phyloP scores from a whole-genome alignment of 2,113 vertebrate species.

The Oreocharis arfaki region DNA sequence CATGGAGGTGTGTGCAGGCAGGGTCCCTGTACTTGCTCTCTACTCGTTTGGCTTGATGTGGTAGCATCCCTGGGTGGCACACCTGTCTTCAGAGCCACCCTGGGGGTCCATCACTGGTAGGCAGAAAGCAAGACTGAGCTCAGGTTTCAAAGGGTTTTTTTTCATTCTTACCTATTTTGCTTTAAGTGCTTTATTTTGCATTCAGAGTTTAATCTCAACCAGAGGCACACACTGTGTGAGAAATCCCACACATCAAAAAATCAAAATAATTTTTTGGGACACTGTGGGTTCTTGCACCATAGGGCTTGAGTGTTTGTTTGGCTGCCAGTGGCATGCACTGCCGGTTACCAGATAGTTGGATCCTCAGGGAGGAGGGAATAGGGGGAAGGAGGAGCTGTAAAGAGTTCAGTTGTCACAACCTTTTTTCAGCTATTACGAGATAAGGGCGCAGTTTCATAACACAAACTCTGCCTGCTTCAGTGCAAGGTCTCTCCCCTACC shows the following conservation, averaged over 20 bases:
- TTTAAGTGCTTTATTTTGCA: not conserved
- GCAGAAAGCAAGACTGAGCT: not conserved
- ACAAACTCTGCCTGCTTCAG: not conserved
- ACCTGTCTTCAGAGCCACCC: not conserved
- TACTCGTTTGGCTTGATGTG: fast-evolving
- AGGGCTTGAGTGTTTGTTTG: not conserved
- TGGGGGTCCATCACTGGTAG: fast-evolving
- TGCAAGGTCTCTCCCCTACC: not conserved
- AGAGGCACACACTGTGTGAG: not conserved
- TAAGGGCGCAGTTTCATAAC: fast-evolving
- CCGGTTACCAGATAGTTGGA: not conserved
- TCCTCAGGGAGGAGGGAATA: not conserved
- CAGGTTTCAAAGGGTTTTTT: not conserved
- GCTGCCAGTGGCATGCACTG: not conserved
- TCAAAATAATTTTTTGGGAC: fast-evolving
- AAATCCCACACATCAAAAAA: not conserved
- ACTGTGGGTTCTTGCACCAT: not conserved
- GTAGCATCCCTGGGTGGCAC: fast-evolving
- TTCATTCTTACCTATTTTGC: not conserved
- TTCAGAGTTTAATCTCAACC: not conserved
- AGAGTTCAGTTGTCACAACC: not conserved
- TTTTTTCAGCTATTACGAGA: not conserved
- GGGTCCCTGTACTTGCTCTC: not conserved
- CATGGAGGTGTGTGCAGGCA: not conserved
- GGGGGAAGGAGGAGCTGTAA: not conserved